Conservation (phyloP, 2,113 vertebrate genomes). For the Clupea harengus region DNA sequence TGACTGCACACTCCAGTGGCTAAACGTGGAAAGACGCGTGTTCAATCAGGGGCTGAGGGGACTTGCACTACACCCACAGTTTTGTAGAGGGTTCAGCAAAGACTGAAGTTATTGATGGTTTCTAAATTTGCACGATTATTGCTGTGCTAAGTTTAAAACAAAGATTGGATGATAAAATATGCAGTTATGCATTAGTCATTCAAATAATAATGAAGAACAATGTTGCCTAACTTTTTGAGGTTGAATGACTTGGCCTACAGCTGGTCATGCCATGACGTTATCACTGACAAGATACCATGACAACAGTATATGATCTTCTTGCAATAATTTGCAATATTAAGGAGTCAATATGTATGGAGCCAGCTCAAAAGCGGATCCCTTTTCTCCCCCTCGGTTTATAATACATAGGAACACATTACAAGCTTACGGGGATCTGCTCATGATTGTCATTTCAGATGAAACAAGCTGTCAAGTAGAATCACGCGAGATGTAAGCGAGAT, state of each 20-base stretch:
- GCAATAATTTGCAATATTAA: background rate
- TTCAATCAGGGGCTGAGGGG: background rate
- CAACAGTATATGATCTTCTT: background rate
- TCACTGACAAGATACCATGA: background rate
- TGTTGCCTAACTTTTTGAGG: background rate
- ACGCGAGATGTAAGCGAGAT: slow-evolving; percentile 37
- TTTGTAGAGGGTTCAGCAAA: background rate
- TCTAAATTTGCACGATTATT: background rate
- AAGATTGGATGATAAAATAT: no score
- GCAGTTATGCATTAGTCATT: background rate
- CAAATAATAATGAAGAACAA: background rate
- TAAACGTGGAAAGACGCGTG: background rate
- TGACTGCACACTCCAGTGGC: slow-evolving; percentile 38
- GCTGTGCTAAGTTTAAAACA: background rate
- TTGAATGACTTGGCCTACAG: no score
- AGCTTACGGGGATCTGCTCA: no score
- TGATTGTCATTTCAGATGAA: background rate
- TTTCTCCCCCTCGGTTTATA: no score
- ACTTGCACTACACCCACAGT: background rate
- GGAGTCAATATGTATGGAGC: background rate
- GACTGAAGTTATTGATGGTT: no score
- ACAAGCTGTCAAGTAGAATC: slow-evolving; percentile 14
- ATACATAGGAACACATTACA: no score
- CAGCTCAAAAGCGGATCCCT: background rate
- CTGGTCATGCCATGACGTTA: no score